A percentile compares a stretch with the other conserved stretches of the same genome.
Conservation (phyloP, 64 coral and sea anemone genomes). For the Orbicella faveolata region DNA sequence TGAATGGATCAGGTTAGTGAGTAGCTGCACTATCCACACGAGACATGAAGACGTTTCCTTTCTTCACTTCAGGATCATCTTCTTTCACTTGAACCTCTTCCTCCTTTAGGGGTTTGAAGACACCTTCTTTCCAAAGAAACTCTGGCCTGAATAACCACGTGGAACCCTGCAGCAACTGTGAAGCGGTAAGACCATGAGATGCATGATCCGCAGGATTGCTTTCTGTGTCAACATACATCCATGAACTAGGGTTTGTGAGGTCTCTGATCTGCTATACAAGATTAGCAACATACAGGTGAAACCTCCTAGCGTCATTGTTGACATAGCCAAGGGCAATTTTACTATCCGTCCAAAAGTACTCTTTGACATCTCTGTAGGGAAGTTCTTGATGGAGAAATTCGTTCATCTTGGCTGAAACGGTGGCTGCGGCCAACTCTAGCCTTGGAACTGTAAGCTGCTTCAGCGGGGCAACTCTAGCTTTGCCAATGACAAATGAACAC, state of each 20-base stretch:
- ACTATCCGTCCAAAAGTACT: too few relatives aligned
- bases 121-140: slow-evolving; percentile 1
- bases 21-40: not conserved
- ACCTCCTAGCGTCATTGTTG: not conserved
- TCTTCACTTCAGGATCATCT: slow-evolving; percentile 5
- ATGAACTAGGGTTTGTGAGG: not conserved
- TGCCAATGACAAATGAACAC: too few relatives aligned
- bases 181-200: not conserved
- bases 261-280: too few relatives aligned
- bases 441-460: too few relatives aligned
- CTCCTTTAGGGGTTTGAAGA: not conserved
- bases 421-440: too few relatives aligned
- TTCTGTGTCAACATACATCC: not conserved
- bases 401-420: too few relatives aligned
- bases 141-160: not conserved
- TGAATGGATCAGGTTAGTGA: not conserved
- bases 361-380: too few relatives aligned
- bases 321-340: not conserved
- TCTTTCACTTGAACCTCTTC: slow-evolving; percentile 1
- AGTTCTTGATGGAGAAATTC: too few relatives aligned
- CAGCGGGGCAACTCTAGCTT: too few relatives aligned
- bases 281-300: not conserved
- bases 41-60: not conserved
- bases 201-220: not conserved
- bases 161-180: not conserved